Evolutionary conservation across 2,113 vertebrate species (phyloP).

Genomic region (Microcebus ravelobensis): DNA sequence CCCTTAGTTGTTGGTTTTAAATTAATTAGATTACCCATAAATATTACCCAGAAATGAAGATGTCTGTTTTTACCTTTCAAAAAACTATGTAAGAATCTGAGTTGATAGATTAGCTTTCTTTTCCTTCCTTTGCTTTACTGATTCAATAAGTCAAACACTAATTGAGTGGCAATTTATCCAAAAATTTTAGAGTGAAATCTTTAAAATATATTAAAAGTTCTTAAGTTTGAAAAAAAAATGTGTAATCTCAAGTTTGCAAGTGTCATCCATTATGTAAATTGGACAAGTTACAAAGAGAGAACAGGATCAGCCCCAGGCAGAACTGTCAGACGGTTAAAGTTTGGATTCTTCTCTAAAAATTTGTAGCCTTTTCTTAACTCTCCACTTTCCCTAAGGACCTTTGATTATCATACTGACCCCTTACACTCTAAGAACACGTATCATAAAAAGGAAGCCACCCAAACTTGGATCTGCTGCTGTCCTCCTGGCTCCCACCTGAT

Average conservation of each 20-base stretch:
- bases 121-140: background rate
- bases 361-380: background rate
- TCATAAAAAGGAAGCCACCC: background rate
- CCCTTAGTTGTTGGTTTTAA: background rate
- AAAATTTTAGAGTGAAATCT: background rate
- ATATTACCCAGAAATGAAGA: background rate
- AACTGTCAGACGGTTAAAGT: background rate
- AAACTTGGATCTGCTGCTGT: background rate
- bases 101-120: background rate
- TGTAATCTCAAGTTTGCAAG: background rate
- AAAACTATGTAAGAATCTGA: background rate
- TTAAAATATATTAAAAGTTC: background rate
- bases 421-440: background rate
- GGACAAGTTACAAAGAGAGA: background rate
- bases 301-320: background rate
- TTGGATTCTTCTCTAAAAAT: background rate
- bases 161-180: background rate
- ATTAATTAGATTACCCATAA: background rate
- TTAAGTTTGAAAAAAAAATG: background rate
- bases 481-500: background rate
- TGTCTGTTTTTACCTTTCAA: background rate
- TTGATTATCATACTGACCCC: background rate
- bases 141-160: background rate
- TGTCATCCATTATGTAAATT: background rate
- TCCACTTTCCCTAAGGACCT: background rate